A percentile compares a stretch with the other conserved stretches of the same genome.
Evolutionary conservation across 2,888 invertebrate genomes (phyloP).

Genomic region (Dynastes tityus): DNA sequence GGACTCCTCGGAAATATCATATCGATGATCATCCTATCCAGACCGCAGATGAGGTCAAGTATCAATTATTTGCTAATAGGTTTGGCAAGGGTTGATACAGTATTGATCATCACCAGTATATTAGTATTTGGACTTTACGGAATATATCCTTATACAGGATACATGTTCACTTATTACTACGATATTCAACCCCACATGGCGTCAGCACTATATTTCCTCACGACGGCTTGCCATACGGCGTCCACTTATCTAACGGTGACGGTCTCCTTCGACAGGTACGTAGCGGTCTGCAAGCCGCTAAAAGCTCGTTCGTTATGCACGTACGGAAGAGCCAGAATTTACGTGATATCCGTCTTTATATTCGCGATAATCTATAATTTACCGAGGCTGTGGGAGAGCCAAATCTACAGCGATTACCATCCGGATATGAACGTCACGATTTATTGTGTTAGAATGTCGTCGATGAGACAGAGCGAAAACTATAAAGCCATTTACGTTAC

Average conservation of each 20-base stretch:
- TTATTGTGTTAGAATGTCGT: constrained; percentile 82
- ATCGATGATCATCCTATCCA: constrained; percentile 90
- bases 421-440: constrained; percentile 75
- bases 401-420: constrained; percentile 66
- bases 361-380: constrained; percentile 90
- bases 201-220: constrained; percentile 86
- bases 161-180: constrained; percentile 84
- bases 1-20: constrained; percentile 93
- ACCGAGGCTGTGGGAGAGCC: constrained; percentile 84
- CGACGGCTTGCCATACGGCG: constrained; percentile 91
- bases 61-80: constrained; percentile 96
- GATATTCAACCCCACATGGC: constrained; percentile 87
- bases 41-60: constrained; percentile 96
- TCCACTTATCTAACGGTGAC: constrained; percentile 94
- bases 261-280: constrained; percentile 94
- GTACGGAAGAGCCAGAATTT: constrained; percentile 87
- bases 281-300: constrained; percentile 93
- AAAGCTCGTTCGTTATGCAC: constrained; percentile 93
- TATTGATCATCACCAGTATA: constrained; percentile 89
- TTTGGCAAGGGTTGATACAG: constrained; percentile 93
- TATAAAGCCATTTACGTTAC: constrained; percentile 93
- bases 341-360: constrained; percentile 86
- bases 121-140: constrained; percentile 91
- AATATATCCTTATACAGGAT: constrained; percentile 86
- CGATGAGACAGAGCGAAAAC: constrained; percentile 78